phyloP scores from a whole-genome alignment of 2,888 invertebrate species.

The Itoplectis maculator region DNA sequence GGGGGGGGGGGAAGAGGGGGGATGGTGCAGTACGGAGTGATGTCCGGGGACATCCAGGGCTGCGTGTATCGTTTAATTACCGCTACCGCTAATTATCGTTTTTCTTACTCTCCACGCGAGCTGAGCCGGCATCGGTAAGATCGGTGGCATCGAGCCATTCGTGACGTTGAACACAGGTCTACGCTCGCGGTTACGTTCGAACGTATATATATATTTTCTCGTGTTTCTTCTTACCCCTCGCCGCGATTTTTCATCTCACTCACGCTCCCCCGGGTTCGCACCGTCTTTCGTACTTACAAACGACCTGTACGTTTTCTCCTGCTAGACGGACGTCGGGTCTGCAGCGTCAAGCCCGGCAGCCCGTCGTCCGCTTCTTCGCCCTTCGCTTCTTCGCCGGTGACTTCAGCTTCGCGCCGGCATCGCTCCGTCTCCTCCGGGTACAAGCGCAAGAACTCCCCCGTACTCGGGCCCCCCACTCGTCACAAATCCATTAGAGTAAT shows the following conservation, averaged over 20 bases:
- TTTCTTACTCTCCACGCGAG: constrained; percentile 66
- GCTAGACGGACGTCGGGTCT: constrained; percentile 26
- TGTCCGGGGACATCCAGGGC: constrained; percentile 55
- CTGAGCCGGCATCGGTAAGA: constrained; percentile 36
- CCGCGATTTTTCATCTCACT: too few relatives aligned
- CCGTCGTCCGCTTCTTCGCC: constrained; percentile 26
- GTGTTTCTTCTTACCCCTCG: constrained; percentile 16
- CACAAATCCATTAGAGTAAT: constrained; percentile 71
- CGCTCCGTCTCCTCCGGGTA: constrained; percentile 6
- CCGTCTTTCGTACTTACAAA: constrained; percentile 41
- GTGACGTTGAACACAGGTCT: constrained; percentile 66
- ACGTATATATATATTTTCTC: constrained; percentile 20
- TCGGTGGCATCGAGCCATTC: constrained; percentile 60
- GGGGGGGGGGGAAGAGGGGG: too few relatives aligned
- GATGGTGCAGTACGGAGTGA: constrained; percentile 32
- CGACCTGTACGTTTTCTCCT: constrained; percentile 47
- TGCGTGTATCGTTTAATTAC: constrained; percentile 75
- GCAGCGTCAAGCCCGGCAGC: constrained; percentile 27
- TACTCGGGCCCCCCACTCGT: constrained; percentile 61
- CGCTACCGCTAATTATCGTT: constrained; percentile 76
- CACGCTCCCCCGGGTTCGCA: constrained; percentile 7
- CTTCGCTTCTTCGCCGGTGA: constrained; percentile 27
- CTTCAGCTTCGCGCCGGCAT: neutral
- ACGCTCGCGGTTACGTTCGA: constrained; percentile 41
- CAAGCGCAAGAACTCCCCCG: constrained; percentile 41